Conservation (phyloP, 2,797 vertebrate species). For the Phylloscopus collybita region DNA sequence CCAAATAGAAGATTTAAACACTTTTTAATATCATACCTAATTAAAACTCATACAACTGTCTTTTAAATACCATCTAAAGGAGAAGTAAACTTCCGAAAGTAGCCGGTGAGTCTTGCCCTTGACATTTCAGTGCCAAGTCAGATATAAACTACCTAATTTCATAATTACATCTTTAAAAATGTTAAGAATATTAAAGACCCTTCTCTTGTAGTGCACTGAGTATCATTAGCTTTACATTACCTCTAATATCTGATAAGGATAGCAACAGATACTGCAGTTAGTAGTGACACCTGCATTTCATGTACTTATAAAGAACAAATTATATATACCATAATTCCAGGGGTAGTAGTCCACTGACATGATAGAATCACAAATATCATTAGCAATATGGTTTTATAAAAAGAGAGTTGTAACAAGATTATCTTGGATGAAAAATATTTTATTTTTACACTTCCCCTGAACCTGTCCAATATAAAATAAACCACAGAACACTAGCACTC, state of each 20-base stretch:
- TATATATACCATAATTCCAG: not conserved
- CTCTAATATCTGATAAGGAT: not conserved
- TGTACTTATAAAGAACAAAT: not conserved
- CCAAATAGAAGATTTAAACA: slow-evolving; percentile 16
- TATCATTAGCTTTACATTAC: not conserved
- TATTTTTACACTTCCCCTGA: not conserved
- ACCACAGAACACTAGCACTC: not conserved
- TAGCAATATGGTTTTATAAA: not conserved
- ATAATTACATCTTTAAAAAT: slow-evolving; percentile 4
- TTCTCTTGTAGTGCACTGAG: not conserved
- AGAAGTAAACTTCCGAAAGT: slow-evolving; percentile 32
- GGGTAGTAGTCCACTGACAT: not conserved
- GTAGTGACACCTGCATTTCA: not conserved
- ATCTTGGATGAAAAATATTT: not conserved
- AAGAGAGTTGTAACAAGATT: not conserved
- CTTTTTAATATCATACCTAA: slow-evolving; percentile 6
- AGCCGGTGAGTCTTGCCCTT: not conserved
- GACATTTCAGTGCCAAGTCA: slow-evolving; percentile 29
- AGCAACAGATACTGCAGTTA: not conserved
- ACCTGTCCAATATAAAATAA: not conserved
- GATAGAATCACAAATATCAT: not conserved
- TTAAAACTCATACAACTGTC: not conserved
- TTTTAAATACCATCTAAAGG: slow-evolving; percentile 34
- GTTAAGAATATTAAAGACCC: slow-evolving; percentile 9
- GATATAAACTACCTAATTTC: slow-evolving; percentile 33